Evolutionary conservation across 2,797 vertebrate genomes (phyloP), one percentile per base, ranked within the genome.

Genomic region (Decapterus maruadsi): DNA sequence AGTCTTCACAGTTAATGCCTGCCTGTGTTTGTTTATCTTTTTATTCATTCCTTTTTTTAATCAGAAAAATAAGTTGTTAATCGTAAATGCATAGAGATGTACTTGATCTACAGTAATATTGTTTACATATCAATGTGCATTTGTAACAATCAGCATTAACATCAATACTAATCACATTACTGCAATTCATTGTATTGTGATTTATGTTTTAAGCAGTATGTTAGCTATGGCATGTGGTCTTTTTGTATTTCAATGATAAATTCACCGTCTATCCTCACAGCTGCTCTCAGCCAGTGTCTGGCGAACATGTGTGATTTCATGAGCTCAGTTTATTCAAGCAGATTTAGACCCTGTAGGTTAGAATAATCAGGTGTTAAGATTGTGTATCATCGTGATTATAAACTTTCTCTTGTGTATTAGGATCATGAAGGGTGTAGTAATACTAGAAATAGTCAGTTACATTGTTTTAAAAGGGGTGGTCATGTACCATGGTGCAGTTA

Each of bases 1-100:
- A 94, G 88, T 91, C 80, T 84, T 78, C 6, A 73, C 81, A 81
- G 64, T 83, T 83, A 68, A 83, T 92, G 82, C 78, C 80, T 93
- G 87, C 87, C 72, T 90, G 79, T 85, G 78, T 26, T 26, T 26
- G 26, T 26, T 26, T 26, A 26, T 26, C 26, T 26, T 26, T 26
- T 26, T 26, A 26, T 26, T 26, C 3, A 26, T 26, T 26, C 3
- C 3, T 1, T 26, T 26, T 26, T 26, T 26, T 26, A 26, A 26
- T 1, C 26, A 26, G 26, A 26, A 26, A 26, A 26, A 26, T 26
- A 26, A 26, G 26, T 26, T 26, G 26, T 26, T 65, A 75, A 70
- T 4, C 76, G 36, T 69, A 58, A 74, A 69, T 69, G 11, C 8
- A 9, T 79, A 55, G 29, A 78, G 11, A 42, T 78, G 34, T 38